phyloP scores from a whole-genome alignment of 2,797 vertebrate species.

The Neosilurus mollespiculum region DNA sequence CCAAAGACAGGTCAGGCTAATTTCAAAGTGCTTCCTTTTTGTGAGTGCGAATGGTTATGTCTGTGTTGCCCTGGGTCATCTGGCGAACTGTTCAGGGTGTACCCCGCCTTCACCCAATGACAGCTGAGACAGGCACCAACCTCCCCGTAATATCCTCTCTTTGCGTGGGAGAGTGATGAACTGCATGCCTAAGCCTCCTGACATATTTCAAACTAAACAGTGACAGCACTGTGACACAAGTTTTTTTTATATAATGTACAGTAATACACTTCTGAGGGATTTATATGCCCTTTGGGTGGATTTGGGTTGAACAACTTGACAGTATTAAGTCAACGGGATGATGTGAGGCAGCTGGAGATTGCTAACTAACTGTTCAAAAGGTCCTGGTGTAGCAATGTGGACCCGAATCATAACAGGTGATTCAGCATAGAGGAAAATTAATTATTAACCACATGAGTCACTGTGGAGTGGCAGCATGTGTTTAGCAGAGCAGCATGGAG shows the following conservation, averaged over 20 bases:
- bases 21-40: no score
- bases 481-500: slow-evolving; percentile 34
- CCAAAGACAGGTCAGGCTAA: no score
- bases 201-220: neutral
- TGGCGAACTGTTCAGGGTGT: no score
- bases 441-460: slow-evolving; percentile 43
- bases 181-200: neutral
- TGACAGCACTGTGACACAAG: neutral
- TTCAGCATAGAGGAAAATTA: slow-evolving; percentile 29
- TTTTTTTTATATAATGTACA: neutral
- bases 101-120: no score
- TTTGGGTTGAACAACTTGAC: neutral
- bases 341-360: slow-evolving; percentile 31
- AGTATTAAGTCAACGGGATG: neutral
- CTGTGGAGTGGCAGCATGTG: slow-evolving; percentile 28
- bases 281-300: neutral
- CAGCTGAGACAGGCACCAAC: no score
- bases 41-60: no score
- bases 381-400: slow-evolving; percentile 6
- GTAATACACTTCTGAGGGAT: no score
- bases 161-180: no score
- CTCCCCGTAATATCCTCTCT: no score
- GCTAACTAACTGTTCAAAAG: slow-evolving; percentile 15
- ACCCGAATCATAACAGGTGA: slow-evolving; percentile 39
- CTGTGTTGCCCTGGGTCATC: no score